Percentiles rank a stretch among this genome's conserved stretches.
phyloP scores from a whole-genome alignment of 2,113 vertebrate genomes.

The Clinocottus analis region DNA sequence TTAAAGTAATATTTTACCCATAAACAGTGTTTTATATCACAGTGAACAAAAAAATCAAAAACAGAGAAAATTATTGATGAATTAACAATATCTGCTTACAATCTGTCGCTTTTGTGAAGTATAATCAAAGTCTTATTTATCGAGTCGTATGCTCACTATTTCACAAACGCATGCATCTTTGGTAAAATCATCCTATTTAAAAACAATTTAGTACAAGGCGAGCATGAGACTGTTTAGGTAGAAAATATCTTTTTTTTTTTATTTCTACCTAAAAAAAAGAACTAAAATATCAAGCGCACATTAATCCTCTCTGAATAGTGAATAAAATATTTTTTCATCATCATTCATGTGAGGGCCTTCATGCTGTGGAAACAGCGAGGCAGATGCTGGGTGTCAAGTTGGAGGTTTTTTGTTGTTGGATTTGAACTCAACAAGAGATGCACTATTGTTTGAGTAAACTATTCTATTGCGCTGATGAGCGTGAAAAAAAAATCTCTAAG shows the following conservation, averaged over 20 bases:
- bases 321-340: slow-evolving; percentile 35
- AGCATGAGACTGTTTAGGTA: too few relatives aligned
- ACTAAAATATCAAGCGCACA: neutral
- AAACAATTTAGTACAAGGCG: too few relatives aligned
- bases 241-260: too few relatives aligned
- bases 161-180: too few relatives aligned
- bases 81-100: neutral
- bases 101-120: too few relatives aligned
- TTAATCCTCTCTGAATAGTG: neutral
- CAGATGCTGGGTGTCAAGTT: slow-evolving; percentile 23
- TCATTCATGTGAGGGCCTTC: slow-evolving; percentile 26
- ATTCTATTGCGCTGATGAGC: too few relatives aligned
- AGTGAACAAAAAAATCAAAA: neutral
- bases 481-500: too few relatives aligned
- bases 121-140: too few relatives aligned
- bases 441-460: slow-evolving; percentile 52
- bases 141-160: too few relatives aligned
- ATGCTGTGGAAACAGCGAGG: slow-evolving; percentile 13
- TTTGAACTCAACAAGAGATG: slow-evolving; percentile 33
- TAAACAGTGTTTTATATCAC: neutral
- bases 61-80: neutral
- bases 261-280: too few relatives aligned
- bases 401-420: slow-evolving; percentile 7
- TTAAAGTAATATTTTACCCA: neutral
- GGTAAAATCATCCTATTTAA: too few relatives aligned